Percentiles rank a stretch among this genome's conserved stretches.
Conservation (phyloP, 2,888 invertebrate species). For the Polydrusus tereticollis region DNA sequence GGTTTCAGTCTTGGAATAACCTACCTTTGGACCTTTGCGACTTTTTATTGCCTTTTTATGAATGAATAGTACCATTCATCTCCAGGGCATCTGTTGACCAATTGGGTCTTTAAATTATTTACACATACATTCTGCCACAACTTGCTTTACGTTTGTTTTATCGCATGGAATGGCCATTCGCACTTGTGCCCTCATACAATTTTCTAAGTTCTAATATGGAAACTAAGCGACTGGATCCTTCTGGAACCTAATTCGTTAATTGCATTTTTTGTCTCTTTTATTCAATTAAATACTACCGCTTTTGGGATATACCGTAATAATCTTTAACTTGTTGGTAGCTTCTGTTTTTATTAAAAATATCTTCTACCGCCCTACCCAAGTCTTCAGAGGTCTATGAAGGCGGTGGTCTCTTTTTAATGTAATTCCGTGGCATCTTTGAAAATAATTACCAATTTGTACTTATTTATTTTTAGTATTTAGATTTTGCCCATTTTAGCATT, state of each 20-base stretch:
- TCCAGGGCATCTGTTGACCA: slow-evolving; percentile 12
- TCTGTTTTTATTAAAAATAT: not conserved
- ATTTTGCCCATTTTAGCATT: no score
- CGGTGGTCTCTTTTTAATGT: slow-evolving; percentile 6
- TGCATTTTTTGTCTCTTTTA: not conserved
- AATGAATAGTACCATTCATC: slow-evolving; percentile 23
- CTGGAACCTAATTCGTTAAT: not conserved
- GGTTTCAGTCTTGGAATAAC: no score
- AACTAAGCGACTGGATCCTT: not conserved
- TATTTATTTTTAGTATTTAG: no score
- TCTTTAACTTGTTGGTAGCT: not conserved
- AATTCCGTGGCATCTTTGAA: slow-evolving; percentile 8
- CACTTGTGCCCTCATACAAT: not conserved
- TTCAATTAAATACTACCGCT: slow-evolving; percentile 8
- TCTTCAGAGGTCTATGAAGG: not conserved
- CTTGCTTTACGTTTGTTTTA: not conserved
- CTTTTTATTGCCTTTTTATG: slow-evolving; percentile 29
- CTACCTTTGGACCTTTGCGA: no score
- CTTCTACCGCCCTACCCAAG: not conserved
- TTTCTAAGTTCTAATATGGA: not conserved
- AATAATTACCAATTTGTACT: no score
- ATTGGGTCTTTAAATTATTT: slow-evolving; percentile 21
- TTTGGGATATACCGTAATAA: not conserved
- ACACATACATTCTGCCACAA: not conserved
- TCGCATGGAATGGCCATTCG: not conserved